Evolutionary conservation across 2,888 invertebrate species (phyloP), one percentile per base, ranked within the genome.

Genomic region (Epinotia brunnichana): DNA sequence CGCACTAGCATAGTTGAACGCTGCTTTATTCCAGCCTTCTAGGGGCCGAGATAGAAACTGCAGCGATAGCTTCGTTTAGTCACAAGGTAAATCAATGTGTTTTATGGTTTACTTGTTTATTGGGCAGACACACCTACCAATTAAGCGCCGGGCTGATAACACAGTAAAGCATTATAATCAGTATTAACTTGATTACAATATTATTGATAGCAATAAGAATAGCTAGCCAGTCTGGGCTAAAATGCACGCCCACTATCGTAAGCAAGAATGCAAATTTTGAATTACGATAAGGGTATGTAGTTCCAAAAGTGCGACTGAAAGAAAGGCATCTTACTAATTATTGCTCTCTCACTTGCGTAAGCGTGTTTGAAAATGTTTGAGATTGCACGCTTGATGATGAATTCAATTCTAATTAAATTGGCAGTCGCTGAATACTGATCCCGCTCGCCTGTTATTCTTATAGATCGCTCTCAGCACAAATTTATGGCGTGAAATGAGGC

Each of bases 1-100:
- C 78, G 77, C 79, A 82, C 80, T 82, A 71, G 48, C 69, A 67
- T 76, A 67, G 66, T 73, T 59, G 67, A 56, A 66, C 44, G 70
- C 70, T 56, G 71, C 56, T 67, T 72, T 61, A 67, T 51, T 56
- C 56, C 48, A 24, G 24, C 51, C 51, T 67, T 68, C 54, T 39
- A 54, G 44, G 54, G 67, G 53, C 11, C 15, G 53, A 73, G 57
- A 68, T 69, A 69, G 68, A 73, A 69, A 73, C 51, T 63, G 69
- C 62, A 2, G 10, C 24, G 62, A 68, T 57, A 72, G 68, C 61
- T 67, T 48, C 51, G 39, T 61, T 56, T 59, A 48, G 70, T 41
- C 19, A 35, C 48, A 44, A 61, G 60, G 60, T 68, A 54, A 53
- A 53, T 21, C 63, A 51, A 53, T 62, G 21, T 69, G 56, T 72